Conservation (phyloP, 2,113 vertebrate genomes). For the Thomomys bottae region DNA sequence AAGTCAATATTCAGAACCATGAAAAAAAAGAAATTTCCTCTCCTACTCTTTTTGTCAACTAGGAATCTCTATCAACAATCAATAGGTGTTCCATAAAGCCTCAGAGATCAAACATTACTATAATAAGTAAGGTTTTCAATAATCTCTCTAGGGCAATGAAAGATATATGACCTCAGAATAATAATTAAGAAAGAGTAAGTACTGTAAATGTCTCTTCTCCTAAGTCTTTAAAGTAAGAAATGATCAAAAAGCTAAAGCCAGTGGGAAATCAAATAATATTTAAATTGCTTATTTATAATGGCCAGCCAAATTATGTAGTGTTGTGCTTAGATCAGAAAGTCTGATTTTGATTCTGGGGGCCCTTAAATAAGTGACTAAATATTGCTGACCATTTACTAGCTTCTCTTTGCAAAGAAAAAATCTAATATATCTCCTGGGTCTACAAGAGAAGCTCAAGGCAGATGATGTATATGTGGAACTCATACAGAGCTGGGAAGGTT, state of each 20-base stretch:
- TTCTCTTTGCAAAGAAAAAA: slow-evolving; percentile 8
- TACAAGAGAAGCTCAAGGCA: slow-evolving; percentile 1
- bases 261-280: not conserved
- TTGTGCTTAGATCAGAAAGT: not conserved
- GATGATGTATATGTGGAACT: not conserved
- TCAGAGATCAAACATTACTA: slow-evolving; percentile 39
- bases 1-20: slow-evolving; percentile 35
- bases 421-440: not conserved
- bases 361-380: not conserved
- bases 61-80: slow-evolving; percentile 45
- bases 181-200: slow-evolving; percentile 46
- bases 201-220: slow-evolving; percentile 35
- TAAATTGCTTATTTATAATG: slow-evolving; percentile 32
- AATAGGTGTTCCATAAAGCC: slow-evolving; percentile 57
- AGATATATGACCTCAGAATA: slow-evolving; percentile 44
- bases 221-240: slow-evolving; percentile 34
- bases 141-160: not conserved
- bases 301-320: not conserved
- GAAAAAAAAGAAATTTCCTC: not conserved
- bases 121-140: slow-evolving; percentile 34
- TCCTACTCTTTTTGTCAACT: not conserved
- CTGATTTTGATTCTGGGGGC: not conserved
- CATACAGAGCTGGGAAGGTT: not conserved
- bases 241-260: slow-evolving; percentile 30
- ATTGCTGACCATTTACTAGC: not conserved